A percentile compares a stretch with the other conserved stretches of the same genome.
These are phyloP conservation scores for Phalacrocorax brasilianus DNA, from an alignment of 2,113 vertebrate species.

Conservation along the genomic window DNA sequence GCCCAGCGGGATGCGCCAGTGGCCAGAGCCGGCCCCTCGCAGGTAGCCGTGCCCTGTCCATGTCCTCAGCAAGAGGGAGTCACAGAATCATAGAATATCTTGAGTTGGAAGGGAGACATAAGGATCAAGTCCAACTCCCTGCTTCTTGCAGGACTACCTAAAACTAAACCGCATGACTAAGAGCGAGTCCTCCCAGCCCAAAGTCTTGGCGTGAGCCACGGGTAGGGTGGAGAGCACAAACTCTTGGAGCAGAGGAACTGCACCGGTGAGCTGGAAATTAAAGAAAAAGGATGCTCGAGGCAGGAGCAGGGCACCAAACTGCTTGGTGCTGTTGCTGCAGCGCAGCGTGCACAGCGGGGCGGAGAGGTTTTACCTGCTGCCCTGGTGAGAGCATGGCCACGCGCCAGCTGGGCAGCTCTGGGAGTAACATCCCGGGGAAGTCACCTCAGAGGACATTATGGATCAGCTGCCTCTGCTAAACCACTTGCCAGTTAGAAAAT, in stretches of 20 bases:
- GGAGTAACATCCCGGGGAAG: not conserved
- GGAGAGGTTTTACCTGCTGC: not conserved
- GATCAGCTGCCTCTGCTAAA: not conserved
- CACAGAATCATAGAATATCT: too few species aligned
- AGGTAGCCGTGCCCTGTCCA: not conserved
- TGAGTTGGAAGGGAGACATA: not conserved
- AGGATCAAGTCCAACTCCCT: rapidly evolving
- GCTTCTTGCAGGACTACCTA: not conserved
- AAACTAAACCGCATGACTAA: not conserved
- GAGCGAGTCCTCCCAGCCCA: not conserved
- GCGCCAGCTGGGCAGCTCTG: not conserved
- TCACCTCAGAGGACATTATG: not conserved
- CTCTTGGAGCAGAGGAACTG: not conserved
- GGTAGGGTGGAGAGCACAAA: not conserved
- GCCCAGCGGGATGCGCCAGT: not conserved
- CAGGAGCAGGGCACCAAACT: not conserved
- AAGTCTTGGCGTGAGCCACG: not conserved
- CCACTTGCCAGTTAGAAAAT: not conserved
- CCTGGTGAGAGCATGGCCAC: rapidly evolving
- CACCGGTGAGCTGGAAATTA: not conserved
- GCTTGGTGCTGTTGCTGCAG: not conserved
- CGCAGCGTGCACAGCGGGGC: rapidly evolving
- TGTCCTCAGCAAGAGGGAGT: rapidly evolving
- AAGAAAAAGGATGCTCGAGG: not conserved
- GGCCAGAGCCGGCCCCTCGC: not conserved